Base-by-base conservation (phyloP, 2,797 vertebrate species). In the Hydrolagus colliei region DNA sequence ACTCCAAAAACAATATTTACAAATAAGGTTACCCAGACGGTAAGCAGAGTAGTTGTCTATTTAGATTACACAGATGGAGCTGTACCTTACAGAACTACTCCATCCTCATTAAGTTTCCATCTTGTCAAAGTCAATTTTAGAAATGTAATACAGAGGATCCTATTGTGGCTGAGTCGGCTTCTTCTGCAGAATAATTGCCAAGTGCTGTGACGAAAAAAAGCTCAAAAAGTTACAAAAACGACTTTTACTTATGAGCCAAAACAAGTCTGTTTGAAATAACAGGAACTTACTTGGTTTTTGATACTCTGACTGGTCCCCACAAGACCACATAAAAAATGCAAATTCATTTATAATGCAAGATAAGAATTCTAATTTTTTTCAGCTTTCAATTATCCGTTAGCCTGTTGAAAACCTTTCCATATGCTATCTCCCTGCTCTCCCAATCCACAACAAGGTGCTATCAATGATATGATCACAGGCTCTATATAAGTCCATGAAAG, bases 241-340 rank as follows among this genome's bases (percentile, higher is more conserved):
- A 87, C 90, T 88, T 86, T 35, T n/a, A 76, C 52, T 88, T 73
- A 87, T n/a, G 79, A 87, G 16, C 8, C 85, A 10, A 87, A 61
- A 86, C 20, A 88, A 88, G 87, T 86, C 16, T 86, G 68, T 74
- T 87, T 13, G 0, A 63, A 88, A 68, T 79, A 86, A 62, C 87
- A 85, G 72, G 84, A 87, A 87, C 71, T 72, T 86, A 87, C 85
- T 77, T 87, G 75, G 52, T 7, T 87, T 86, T 20, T 86, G 74
- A 88, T 89, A 89, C 88, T 82, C 71, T 87, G 32, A 88, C 72
- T 88, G 87, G 86, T 52, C 41, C 78, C 22, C 22, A 86, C 71
- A 32, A 2, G 52, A 85, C 52, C 10, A 0, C 85, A 88, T 18
- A 62, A 74, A 67, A 87, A 87, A 89, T 85, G 13, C 27, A 85